Evolutionary conservation across 2,888 invertebrate species (phyloP).

Genomic region (Miltochrista miniata): DNA sequence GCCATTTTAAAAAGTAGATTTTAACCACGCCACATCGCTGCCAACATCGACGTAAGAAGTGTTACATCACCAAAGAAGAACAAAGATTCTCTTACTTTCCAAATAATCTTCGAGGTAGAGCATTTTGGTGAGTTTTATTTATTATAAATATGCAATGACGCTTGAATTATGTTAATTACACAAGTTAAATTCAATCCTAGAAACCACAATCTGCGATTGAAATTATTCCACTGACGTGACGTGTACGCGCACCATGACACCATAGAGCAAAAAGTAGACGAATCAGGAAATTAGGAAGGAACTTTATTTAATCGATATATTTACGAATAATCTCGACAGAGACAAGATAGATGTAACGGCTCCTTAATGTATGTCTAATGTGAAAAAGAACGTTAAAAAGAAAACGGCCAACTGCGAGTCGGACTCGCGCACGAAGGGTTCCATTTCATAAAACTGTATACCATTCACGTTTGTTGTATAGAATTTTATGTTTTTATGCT

Average conservation of each 20-base stretch:
- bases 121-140: slow-evolving; percentile 86
- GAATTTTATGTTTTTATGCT: too few relatives aligned
- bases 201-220: slow-evolving; percentile 17
- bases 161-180: slow-evolving; percentile 16
- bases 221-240: slow-evolving; percentile 48
- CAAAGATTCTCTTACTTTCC: slow-evolving; percentile 91
- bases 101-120: slow-evolving; percentile 99
- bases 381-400: too few relatives aligned
- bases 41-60: slow-evolving; percentile 50
- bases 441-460: too few relatives aligned
- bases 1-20: slow-evolving; percentile 32
- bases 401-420: too few relatives aligned
- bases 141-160: slow-evolving; percentile 17
- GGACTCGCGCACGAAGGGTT: too few relatives aligned
- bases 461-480: too few relatives aligned
- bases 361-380: too few relatives aligned
- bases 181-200: slow-evolving; percentile 11
- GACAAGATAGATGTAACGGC: too few relatives aligned
- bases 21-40: slow-evolving; percentile 42
- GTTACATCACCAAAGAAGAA: slow-evolving; percentile 55
- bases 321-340: too few relatives aligned
- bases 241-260: slow-evolving; percentile 32
- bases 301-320: too few relatives aligned
- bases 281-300: too few relatives aligned
- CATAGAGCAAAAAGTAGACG: too few relatives aligned